These are phyloP conservation scores for Apodemus agrarius DNA, from an alignment of 2,797 vertebrate species.

Conservation along the genomic window DNA sequence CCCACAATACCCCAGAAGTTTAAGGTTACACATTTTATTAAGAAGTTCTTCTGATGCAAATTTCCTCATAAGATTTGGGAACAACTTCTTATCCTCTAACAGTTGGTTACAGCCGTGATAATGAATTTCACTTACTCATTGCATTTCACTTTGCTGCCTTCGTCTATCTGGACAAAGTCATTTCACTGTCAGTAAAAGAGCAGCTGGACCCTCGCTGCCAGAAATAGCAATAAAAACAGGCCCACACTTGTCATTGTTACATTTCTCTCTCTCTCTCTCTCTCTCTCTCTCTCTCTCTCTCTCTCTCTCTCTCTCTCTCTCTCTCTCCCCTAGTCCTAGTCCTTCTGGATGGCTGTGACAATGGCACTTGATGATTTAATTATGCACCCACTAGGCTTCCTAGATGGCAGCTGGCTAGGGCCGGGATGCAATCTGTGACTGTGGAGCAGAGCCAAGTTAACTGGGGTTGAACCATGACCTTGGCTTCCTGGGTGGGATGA, in stretches of 20 bases:
- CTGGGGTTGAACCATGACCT: constrained; percentile 65
- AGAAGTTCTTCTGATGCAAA: not conserved
- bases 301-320: too few relatives aligned
- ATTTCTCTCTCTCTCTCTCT: not conserved
- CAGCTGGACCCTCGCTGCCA: not conserved
- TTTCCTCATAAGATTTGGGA: constrained; percentile 15
- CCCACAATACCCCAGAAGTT: not conserved
- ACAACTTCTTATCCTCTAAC: constrained; percentile 12
- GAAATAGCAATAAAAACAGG: not conserved
- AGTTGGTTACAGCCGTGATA: not conserved
- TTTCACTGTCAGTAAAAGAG: not conserved
- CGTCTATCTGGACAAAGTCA: not conserved
- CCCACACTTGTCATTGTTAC: not conserved
- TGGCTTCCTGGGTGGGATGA: constrained; percentile 38
- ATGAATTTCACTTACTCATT: not conserved
- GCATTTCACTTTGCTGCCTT: not conserved
- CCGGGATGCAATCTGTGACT: constrained; percentile 69
- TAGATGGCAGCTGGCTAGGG: constrained; percentile 64
- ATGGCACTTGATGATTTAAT: constrained; percentile 73
- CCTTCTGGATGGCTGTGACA: constrained; percentile 36
- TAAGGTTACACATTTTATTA: constrained; percentile 4
- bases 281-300: too few relatives aligned
- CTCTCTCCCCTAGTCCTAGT: not conserved
- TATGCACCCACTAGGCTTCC: constrained; percentile 31
- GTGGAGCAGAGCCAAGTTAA: constrained; percentile 71